Evolutionary conservation across 2,113 vertebrate species (phyloP).

Genomic region (Gallinago paraguaiae): DNA sequence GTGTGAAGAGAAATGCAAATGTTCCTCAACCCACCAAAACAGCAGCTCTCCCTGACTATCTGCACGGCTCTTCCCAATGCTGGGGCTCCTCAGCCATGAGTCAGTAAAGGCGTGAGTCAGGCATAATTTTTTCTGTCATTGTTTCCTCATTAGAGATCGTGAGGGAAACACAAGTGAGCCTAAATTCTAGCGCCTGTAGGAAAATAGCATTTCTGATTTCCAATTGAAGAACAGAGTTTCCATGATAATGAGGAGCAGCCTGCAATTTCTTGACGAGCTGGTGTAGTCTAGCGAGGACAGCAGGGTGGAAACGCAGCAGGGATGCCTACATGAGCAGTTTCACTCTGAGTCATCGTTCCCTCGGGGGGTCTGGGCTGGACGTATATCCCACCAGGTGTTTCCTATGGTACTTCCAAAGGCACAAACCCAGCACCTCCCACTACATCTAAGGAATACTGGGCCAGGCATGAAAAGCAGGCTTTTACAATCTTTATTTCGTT

Average conservation of each 20-base stretch:
- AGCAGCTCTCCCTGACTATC: background rate
- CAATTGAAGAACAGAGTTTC: background rate
- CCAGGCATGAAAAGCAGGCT: background rate
- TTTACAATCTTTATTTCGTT: background rate
- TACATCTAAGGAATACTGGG: background rate
- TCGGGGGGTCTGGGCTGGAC: background rate
- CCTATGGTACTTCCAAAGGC: background rate
- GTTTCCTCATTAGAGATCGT: background rate
- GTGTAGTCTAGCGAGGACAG: background rate
- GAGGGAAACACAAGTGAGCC: background rate
- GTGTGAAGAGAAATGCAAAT: background rate
- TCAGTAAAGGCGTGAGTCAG: constrained; percentile 21
- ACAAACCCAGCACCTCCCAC: background rate
- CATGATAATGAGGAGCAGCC: background rate
- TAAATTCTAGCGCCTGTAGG: background rate
- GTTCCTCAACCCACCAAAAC: background rate
- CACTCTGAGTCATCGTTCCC: background rate
- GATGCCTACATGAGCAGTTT: background rate
- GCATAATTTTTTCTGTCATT: background rate
- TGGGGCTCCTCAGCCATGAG: background rate
- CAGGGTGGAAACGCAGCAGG: background rate
- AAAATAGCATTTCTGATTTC: background rate
- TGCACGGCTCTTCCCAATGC: background rate
- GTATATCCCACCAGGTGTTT: background rate
- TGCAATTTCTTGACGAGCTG: background rate